These are phyloP conservation scores for Lanistes nyassanus DNA, from an alignment of 1,140 invertebrate species.

Conservation along the genomic window DNA sequence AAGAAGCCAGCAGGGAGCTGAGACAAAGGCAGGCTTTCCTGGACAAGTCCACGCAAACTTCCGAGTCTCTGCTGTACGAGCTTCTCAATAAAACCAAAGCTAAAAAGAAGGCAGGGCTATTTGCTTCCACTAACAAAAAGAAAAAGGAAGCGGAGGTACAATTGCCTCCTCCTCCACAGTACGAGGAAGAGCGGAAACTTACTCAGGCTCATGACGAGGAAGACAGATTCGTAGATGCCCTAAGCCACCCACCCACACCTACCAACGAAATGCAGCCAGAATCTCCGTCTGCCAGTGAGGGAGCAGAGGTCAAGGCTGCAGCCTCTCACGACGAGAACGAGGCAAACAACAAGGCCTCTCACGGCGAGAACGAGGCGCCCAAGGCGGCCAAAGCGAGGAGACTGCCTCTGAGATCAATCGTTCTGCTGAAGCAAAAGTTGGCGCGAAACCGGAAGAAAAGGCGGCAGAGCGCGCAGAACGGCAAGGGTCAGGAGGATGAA, in stretches of 20 bases:
- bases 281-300: no score
- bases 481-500: not conserved
- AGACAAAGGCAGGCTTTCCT: not conserved
- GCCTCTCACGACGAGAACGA: no score
- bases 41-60: conserved; percentile 28
- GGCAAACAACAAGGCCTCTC: no score
- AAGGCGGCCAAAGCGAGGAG: conserved; percentile 30
- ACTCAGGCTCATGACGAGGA: not conserved
- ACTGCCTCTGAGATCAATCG: conserved; percentile 29
- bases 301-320: no score
- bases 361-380: no score
- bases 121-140: conserved; percentile 14
- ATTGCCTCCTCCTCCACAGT: conserved; percentile 2
- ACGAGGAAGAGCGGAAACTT: conserved; percentile 10
- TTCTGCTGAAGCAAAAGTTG: conserved; percentile 37
- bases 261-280: no score
- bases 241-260: no score
- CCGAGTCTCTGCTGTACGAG: conserved; percentile 15
- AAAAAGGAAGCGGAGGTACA: not conserved
- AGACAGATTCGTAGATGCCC: no score
- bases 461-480: conserved; percentile 4
- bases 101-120: conserved; percentile 1
- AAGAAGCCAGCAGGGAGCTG: no score
- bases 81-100: conserved; percentile 9
- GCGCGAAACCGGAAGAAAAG: conserved; percentile 28